phyloP scores from a whole-genome alignment of 2,888 invertebrate species.

The Chromoteleia sp. region DNA sequence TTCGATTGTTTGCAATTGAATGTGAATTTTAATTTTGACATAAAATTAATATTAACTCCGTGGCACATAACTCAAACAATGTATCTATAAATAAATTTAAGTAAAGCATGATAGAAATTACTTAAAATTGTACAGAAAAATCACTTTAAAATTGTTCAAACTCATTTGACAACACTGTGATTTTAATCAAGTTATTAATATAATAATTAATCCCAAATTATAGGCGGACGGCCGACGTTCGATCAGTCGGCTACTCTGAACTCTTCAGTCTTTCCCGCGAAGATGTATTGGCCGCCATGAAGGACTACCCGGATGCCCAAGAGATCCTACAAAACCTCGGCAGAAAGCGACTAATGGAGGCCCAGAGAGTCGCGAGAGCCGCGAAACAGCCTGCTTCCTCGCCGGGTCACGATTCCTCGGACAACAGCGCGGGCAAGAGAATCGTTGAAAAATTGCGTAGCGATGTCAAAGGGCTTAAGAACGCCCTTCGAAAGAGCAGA shows the following conservation, averaged over 20 bases:
- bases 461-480: slow-evolving; percentile 91
- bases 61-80: no score
- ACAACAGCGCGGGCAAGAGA: slow-evolving; percentile 89
- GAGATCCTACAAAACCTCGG: slow-evolving; percentile 96
- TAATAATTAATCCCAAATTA: no score
- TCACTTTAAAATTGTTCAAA: no score
- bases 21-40: no score
- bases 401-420: slow-evolving; percentile 87
- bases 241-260: slow-evolving; percentile 98
- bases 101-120: no score
- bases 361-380: slow-evolving; percentile 85
- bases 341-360: slow-evolving; percentile 94
- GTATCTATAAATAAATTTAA: no score
- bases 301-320: slow-evolving; percentile 98
- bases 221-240: slow-evolving; percentile 97
- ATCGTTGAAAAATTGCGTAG: slow-evolving; percentile 93
- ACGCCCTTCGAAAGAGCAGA: slow-evolving; percentile 86
- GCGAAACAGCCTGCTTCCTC: slow-evolving; percentile 87
- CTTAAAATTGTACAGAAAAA: no score
- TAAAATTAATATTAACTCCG: no score
- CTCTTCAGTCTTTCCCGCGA: slow-evolving; percentile 96
- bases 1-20: no score
- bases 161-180: no score
- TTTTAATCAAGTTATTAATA: no score
- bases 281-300: slow-evolving; percentile 97